Evolutionary conservation across 1,140 invertebrate genomes (phyloP), one percentile per base, ranked within the genome.

Genomic region (Drosophila truncata): DNA sequence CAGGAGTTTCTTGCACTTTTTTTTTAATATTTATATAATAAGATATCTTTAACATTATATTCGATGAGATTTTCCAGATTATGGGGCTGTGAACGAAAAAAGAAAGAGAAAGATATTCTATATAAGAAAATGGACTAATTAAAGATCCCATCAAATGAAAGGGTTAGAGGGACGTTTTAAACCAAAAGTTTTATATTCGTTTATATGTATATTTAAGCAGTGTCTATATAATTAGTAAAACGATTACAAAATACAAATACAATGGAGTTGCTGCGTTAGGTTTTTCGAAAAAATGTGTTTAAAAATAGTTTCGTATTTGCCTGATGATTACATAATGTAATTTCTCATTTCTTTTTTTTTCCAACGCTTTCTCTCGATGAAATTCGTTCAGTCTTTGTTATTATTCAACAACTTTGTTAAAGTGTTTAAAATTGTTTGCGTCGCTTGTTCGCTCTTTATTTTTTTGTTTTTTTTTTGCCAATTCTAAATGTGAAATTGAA

Each of bases 341-440:
- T 62, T n/a, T n/a, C n/a, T 33, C 8, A 58, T 81, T 29, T 49
- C 6, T 74, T 74, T 59, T 59, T 59, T 33, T 74, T 59, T 44
- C 33, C 55, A 70, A 61, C 49, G 69, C 58, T 63, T 50, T 67
- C 60, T 67, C 60, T 70, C 60, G 27, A 82, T 82, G 60, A 73
- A 80, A 75, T 82, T 80, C 70, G 80, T 86, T 91, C 82, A 91
- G 86, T 91, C 87, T 91, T 91, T 80, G 82, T 86, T 86, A 86
- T 79, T 91, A 86, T 69, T 86, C 57, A 90, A 80, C 70, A 82
- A 86, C 66, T 82, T 78, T 65, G 72, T 88, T 83, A 88, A 75
- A 75, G 58, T 70, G 69, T 71, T 79, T 52, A 6, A 62, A 29
- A 41, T 61, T 59, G 42, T 61, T 54, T 39, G 46, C 42, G 25